phyloP scores from a whole-genome alignment of 2,888 invertebrate species.

The Nephrotoma appendiculata region DNA sequence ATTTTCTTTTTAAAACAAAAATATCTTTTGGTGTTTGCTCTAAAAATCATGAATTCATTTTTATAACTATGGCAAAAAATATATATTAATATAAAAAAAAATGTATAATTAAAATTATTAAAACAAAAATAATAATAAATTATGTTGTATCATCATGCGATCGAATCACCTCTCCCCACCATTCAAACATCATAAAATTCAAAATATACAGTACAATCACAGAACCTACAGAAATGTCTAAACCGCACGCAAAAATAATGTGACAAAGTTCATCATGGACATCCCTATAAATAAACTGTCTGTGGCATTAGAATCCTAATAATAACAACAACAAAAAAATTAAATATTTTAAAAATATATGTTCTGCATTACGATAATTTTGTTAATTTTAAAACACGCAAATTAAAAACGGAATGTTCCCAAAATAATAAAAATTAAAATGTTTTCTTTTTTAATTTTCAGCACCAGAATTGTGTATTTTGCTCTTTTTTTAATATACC shows the following conservation, averaged over 20 bases:
- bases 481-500: background rate
- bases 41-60: background rate
- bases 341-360: background rate
- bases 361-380: background rate
- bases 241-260: background rate
- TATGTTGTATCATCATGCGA: background rate
- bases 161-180: background rate
- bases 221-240: background rate
- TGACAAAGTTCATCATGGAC: background rate
- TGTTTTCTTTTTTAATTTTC: background rate
- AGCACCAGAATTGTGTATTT: background rate
- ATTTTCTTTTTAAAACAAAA: background rate
- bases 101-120: background rate
- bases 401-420: background rate
- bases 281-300: background rate
- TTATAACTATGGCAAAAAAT: background rate
- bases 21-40: background rate
- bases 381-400: background rate
- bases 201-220: background rate
- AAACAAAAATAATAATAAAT: background rate
- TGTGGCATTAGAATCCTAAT: background rate
- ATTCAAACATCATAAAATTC: background rate
- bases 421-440: background rate
- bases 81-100: background rate
- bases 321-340: background rate